Conservation (phyloP, 2,113 vertebrate species). For the Sardina pilchardus region DNA sequence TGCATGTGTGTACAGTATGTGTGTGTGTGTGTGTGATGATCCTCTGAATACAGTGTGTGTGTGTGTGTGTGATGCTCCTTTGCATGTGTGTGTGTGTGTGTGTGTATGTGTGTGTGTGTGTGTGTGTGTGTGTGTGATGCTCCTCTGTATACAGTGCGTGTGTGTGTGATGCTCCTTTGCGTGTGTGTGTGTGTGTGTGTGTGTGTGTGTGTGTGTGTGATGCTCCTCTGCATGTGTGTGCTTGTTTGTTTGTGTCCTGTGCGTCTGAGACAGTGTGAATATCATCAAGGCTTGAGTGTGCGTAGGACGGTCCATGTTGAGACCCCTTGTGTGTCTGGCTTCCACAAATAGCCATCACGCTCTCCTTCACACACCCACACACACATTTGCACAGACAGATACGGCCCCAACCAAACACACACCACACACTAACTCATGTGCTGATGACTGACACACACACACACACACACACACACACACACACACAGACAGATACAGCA, state of each 20-base stretch:
- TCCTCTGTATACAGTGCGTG: too few species aligned
- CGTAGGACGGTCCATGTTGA: neutral
- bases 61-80: neutral
- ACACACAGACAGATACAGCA: neutral
- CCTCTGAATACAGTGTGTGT: too few species aligned
- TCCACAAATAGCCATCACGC: constrained; percentile 33
- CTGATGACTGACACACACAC: neutral
- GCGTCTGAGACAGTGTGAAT: too few species aligned
- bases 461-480: neutral
- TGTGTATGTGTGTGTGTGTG: neutral
- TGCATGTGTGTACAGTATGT: too few species aligned
- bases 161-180: neutral
- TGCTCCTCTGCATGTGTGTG: neutral
- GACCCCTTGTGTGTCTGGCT: neutral
- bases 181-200: too few species aligned
- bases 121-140: too few species aligned
- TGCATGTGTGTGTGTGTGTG: too few species aligned
- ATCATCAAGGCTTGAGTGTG: neutral
- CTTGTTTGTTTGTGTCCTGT: neutral
- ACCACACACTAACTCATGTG: neutral
- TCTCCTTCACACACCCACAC: neutral
- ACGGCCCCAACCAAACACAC: too few species aligned
- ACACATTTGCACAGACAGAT: neutral
- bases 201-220: neutral
- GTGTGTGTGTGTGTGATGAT: too few species aligned